These are phyloP conservation scores for Burhinus oedicnemus DNA, from an alignment of 2,113 vertebrate genomes.

Conservation along the genomic window DNA sequence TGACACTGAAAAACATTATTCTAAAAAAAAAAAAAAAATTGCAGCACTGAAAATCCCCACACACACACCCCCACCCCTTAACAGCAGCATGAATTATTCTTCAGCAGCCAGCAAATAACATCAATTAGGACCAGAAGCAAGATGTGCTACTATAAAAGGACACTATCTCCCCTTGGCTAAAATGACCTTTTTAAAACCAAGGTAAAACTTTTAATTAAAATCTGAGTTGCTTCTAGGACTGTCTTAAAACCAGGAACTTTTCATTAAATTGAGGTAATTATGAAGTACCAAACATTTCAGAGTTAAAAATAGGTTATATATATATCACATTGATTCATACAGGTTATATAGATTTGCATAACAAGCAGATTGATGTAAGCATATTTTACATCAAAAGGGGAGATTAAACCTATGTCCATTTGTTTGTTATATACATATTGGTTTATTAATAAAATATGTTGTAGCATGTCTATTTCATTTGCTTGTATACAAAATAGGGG, in stretches of 20 bases:
- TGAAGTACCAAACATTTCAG: constrained; percentile 15
- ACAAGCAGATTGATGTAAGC: constrained; percentile 14
- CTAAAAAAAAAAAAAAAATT: not conserved
- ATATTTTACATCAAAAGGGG: constrained; percentile 22
- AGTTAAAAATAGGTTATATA: not conserved
- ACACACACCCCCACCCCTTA: not conserved
- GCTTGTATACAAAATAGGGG: not conserved
- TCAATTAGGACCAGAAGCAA: constrained; percentile 71
- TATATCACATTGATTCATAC: not conserved
- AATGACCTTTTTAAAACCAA: constrained; percentile 71
- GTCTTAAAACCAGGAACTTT: constrained; percentile 35
- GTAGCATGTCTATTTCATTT: constrained; percentile 7
- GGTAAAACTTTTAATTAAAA: constrained; percentile 76
- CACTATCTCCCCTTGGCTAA: constrained; percentile 70
- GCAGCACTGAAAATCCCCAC: not conserved
- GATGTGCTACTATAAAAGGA: constrained; percentile 64
- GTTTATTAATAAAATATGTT: constrained; percentile 14
- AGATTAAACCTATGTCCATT: not conserved
- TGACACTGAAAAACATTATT: not conserved
- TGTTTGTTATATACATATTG: not conserved
- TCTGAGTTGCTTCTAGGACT: constrained; percentile 51
- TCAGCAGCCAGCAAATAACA: constrained; percentile 73
- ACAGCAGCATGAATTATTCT: constrained; percentile 60
- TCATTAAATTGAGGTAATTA: constrained; percentile 35
- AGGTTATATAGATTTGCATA: not conserved